Conservation (phyloP, 2,888 invertebrate species). For the Ennomos fuscantarius region DNA sequence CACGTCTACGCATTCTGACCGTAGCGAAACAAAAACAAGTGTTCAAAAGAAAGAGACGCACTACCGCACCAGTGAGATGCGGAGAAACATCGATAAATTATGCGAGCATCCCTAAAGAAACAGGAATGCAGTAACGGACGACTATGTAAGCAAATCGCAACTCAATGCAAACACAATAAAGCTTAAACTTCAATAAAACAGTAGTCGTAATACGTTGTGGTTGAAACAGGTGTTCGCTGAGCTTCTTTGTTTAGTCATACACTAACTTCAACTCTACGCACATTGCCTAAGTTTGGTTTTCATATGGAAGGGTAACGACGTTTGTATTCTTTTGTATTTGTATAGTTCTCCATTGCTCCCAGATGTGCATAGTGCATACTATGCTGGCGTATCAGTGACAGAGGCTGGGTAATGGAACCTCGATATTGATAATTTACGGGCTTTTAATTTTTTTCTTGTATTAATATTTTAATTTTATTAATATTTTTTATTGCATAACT, state of each 20-base stretch:
- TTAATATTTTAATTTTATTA: no score
- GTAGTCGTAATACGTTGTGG: conserved; percentile 65
- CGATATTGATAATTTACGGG: conserved; percentile 71
- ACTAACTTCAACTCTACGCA: conserved; percentile 35
- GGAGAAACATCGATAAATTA: conserved; percentile 83
- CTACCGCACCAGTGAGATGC: conserved; percentile 54
- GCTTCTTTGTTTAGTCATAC: conserved; percentile 54
- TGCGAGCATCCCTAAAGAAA: conserved; percentile 81
- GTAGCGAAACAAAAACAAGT: conserved; percentile 77
- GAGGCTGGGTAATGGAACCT: conserved; percentile 69
- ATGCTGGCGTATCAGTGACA: conserved; percentile 74
- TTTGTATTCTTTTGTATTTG: conserved; percentile 49
- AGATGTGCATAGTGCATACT: conserved; percentile 81
- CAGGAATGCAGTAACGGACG: conserved; percentile 69
- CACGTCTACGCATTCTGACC: conserved; percentile 62
- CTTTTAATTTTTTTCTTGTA: conserved; percentile 24
- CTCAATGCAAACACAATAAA: conserved; percentile 32
- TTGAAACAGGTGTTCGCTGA: conserved; percentile 82
- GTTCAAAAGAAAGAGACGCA: conserved; percentile 73
- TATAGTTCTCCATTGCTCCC: conserved; percentile 71
- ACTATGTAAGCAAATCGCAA: conserved; percentile 39
- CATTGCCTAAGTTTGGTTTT: conserved; percentile 34
- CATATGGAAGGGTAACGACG: conserved; percentile 2
- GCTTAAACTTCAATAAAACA: conserved; percentile 41
- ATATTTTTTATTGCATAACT: conserved; percentile 13